Evolutionary conservation across 2,888 invertebrate genomes (phyloP), one percentile per base, ranked within the genome.

Genomic region (Stramonita haemastoma): DNA sequence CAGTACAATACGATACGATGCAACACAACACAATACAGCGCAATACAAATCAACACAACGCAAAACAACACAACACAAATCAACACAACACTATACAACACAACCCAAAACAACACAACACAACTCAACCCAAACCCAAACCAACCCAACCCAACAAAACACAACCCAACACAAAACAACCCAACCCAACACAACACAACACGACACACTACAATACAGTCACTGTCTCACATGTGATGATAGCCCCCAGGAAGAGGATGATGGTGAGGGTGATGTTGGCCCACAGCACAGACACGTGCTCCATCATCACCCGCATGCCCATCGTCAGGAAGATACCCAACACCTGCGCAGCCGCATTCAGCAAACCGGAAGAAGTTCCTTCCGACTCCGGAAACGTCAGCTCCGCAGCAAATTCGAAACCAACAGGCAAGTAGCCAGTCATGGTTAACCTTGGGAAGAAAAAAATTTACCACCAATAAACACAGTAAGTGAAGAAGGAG

Each of bases 341-440:
- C 6, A 95, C 92, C 96, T 96, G 92, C 83, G 97, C 97, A 8
- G 97, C 98, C 29, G 98, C 99, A 96, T 99, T 99, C 84, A 99
- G 97, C 83, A 99, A 96, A 2, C 99, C 99, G 0, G 99, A 98
- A 0, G 99, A 98, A 0, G 99, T 99, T n/a, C 99, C 99, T 96
- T 99, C 99, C 0, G 99, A 98, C 96, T 99, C 98, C 0, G 99
- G 99, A 95, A 98, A 99, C 0, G 99, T 99, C 83, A 99, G 96
- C 96, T 99, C 99, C 0, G 99, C 98, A 1, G 99, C 99, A 94
- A 99, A 98, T 96, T 99, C 99, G 96, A 99, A 99, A 1, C 99
- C 99, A n/a, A 99, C 98, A 0, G 99, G 99, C 89, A 99, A 96
- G 94, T 99, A 98, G 32, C 99, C 99, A n/a, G 99, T 99, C 99